These are phyloP conservation scores for Ciona savignyi DNA, from an alignment of 23 tunicate genomes.

Conservation along the genomic window DNA sequence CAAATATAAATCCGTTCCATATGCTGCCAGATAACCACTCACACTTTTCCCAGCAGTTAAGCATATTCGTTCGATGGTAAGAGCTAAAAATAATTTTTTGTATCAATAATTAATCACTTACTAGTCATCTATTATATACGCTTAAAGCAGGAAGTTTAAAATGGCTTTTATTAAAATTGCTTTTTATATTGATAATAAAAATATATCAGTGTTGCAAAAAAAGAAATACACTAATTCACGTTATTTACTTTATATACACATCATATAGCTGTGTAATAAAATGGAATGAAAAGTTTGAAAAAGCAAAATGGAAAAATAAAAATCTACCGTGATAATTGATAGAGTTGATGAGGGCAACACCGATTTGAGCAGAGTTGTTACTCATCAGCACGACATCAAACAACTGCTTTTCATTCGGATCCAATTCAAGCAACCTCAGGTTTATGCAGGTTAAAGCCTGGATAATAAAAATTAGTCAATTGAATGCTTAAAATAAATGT, in stretches of 20 bases:
- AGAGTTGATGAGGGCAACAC: constrained; percentile 85
- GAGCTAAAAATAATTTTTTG: constrained; percentile 22
- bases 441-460: constrained; percentile 59
- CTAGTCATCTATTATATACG: no score
- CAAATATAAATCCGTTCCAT: constrained; percentile 66
- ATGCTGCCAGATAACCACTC: constrained; percentile 71
- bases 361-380: constrained; percentile 96
- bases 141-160: no score
- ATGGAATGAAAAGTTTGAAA: no score
- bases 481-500: no score
- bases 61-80: constrained; percentile 93
- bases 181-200: no score
- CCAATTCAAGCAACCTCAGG: constrained; percentile 58
- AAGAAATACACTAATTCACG: no score
- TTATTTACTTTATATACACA: no score
- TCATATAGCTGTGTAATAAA: no score
- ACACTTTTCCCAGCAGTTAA: constrained; percentile 96
- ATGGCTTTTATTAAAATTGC: no score
- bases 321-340: constrained; percentile 83
- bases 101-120: no score
- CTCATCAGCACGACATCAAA: constrained; percentile 98
- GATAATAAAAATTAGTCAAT: not conserved
- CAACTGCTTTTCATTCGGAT: constrained; percentile 76
- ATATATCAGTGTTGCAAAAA: no score
- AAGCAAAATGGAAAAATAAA: no score